Evolutionary conservation across 2,113 vertebrate genomes (phyloP).

Genomic region (Psammodynastes pulverulentus): DNA sequence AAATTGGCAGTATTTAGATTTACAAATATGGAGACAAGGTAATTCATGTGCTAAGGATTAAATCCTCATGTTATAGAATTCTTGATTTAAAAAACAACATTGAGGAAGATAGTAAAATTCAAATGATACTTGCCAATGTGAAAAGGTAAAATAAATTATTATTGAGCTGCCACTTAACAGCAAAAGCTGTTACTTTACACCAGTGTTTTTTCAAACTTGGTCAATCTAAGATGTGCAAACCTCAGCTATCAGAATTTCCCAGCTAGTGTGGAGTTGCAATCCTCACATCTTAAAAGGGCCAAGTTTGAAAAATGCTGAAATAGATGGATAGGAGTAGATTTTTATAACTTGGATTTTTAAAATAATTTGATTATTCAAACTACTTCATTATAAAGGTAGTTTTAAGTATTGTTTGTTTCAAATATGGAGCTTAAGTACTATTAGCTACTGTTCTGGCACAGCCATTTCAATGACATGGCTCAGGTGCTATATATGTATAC

Average conservation of each 20-base stretch:
- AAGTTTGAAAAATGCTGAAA: not conserved
- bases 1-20: not conserved
- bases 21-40: not conserved
- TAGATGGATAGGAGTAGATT: not conserved
- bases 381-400: not conserved
- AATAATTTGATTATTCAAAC: fast-evolving
- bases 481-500: not conserved
- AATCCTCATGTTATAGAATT: not conserved
- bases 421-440: not conserved
- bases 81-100: not conserved
- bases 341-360: not conserved
- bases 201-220: not conserved
- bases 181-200: not conserved
- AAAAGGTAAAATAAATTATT: not conserved
- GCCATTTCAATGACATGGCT: not conserved
- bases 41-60: not conserved
- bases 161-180: not conserved
- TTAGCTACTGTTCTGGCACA: not conserved
- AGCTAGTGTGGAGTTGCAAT: not conserved
- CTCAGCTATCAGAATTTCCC: not conserved
- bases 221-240: not conserved
- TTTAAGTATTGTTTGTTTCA: not conserved
- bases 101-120: not conserved
- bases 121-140: not conserved
- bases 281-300: not conserved